Percentiles rank a stretch among this genome's conserved stretches.
phyloP scores from a whole-genome alignment of 2,797 vertebrate species.

The Phoebastria nigripes region DNA sequence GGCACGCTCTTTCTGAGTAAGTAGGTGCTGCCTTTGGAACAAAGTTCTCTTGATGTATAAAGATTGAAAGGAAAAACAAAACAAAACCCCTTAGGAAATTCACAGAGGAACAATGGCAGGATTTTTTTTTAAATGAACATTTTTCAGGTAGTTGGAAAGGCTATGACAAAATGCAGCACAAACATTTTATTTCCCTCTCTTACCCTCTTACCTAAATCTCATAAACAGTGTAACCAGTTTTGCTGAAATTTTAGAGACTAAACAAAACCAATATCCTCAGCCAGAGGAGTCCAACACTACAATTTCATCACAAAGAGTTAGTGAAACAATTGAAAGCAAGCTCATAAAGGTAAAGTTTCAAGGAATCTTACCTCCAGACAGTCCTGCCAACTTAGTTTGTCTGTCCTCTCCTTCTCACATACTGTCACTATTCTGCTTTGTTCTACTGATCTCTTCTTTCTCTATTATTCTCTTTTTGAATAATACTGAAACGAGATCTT shows the following conservation, averaged over 20 bases:
- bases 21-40: background rate
- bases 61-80: background rate
- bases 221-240: background rate
- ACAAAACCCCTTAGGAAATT: background rate
- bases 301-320: background rate
- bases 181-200: background rate
- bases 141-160: background rate
- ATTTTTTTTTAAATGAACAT: background rate
- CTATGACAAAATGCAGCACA: background rate
- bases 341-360: background rate
- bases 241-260: background rate
- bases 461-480: background rate
- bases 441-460: background rate
- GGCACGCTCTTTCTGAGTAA: background rate
- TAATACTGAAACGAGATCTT: background rate
- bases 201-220: background rate
- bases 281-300: background rate
- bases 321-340: background rate
- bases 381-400: background rate
- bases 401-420: background rate
- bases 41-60: background rate
- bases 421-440: background rate
- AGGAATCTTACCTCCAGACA: background rate
- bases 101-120: background rate
- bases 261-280: background rate